A percentile compares a stretch with the other conserved stretches of the same genome.
phyloP scores from a whole-genome alignment of 2,113 vertebrate species.

The Ciconia maguari region DNA sequence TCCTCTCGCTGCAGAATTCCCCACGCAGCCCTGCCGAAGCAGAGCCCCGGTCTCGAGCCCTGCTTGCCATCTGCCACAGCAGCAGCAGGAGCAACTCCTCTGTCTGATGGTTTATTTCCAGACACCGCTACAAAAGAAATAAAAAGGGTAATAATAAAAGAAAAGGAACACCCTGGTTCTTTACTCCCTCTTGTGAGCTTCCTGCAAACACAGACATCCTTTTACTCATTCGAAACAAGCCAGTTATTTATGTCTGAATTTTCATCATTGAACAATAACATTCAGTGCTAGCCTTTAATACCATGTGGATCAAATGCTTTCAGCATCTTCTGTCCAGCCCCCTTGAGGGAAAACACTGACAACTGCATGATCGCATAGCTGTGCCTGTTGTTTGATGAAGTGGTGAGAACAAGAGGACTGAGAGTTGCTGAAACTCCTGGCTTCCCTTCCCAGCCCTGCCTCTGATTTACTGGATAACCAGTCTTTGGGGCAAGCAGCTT shows the following conservation, averaged over 20 bases:
- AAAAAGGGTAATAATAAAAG: slow-evolving; percentile 10
- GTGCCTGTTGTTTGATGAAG: slow-evolving; percentile 41
- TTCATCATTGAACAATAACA: slow-evolving; percentile 12
- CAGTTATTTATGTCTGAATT: slow-evolving; percentile 54
- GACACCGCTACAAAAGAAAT: neutral
- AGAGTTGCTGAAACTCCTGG: slow-evolving; percentile 39
- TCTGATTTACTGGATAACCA: slow-evolving; percentile 28
- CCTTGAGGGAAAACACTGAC: slow-evolving; percentile 41
- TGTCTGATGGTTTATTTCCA: slow-evolving; percentile 17
- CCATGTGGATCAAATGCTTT: slow-evolving; percentile 51
- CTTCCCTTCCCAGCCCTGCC: neutral
- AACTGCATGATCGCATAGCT: slow-evolving; percentile 33
- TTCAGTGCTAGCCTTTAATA: slow-evolving; percentile 19
- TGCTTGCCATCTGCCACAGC: slow-evolving; percentile 15
- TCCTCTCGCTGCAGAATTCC: neutral
- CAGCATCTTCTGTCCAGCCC: slow-evolving; percentile 52
- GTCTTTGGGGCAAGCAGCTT: neutral
- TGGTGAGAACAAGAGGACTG: slow-evolving; percentile 34
- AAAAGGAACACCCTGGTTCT: slow-evolving; percentile 42
- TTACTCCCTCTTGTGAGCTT: slow-evolving; percentile 51
- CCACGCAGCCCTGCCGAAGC: neutral
- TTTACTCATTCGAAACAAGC: slow-evolving; percentile 21
- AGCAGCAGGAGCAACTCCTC: neutral
- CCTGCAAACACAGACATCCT: slow-evolving; percentile 30
- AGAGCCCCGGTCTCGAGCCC: neutral